Evolutionary conservation across 2,113 vertebrate genomes (phyloP).

Genomic region (Lonchura striata): DNA sequence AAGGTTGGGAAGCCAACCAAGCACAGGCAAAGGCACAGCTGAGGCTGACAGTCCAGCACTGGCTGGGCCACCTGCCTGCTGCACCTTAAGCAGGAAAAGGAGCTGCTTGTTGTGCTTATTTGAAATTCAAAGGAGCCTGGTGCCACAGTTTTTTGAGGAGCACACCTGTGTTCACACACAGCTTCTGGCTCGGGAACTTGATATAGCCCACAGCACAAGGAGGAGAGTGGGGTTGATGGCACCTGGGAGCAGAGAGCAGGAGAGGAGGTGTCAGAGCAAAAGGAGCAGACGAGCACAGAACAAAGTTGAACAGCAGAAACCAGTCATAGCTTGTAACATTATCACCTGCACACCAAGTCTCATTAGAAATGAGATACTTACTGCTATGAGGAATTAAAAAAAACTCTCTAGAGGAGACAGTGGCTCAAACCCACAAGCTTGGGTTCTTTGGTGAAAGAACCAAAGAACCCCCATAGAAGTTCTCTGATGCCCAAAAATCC

Average conservation of each 20-base stretch:
- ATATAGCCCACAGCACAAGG: fast-evolving
- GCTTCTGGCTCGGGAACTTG: background rate
- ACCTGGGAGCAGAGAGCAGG: fast-evolving
- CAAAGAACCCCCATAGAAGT: background rate
- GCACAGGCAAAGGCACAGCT: background rate
- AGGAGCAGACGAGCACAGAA: background rate
- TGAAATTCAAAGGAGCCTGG: background rate
- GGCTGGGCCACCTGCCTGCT: background rate
- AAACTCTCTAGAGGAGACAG: background rate
- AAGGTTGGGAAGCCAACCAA: slow-evolving; percentile 24
- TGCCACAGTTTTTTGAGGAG: background rate
- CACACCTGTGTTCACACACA: background rate
- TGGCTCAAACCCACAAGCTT: background rate
- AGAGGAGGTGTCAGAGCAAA: background rate
- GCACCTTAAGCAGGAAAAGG: background rate
- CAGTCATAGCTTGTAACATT: background rate
- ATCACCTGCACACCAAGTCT: background rate
- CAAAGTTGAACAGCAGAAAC: background rate
- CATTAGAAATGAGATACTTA: background rate
- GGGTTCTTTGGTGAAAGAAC: too few species aligned
- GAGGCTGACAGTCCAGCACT: background rate
- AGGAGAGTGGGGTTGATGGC: fast-evolving
- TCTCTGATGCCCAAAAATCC: background rate
- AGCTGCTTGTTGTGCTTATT: background rate
- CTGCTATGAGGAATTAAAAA: background rate